phyloP scores from a whole-genome alignment of 1,140 invertebrate species.

The Diorhabda carinulata region DNA sequence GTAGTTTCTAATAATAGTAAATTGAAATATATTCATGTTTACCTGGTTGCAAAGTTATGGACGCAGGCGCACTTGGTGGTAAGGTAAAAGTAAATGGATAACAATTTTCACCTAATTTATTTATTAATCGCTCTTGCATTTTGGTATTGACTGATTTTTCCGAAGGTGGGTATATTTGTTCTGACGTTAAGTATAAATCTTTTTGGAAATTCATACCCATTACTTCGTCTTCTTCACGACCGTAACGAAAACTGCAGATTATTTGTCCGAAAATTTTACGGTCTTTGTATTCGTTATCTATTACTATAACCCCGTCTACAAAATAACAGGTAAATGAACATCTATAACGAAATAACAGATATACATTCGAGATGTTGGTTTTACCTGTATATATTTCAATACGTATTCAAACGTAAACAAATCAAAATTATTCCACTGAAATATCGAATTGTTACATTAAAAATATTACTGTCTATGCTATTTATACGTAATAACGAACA shows the following conservation, averaged over 20 bases:
- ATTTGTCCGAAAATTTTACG: slow-evolving; percentile 90
- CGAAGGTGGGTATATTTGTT: slow-evolving; percentile 77
- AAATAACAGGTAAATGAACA: neutral
- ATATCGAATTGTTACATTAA: no score
- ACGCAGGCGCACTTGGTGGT: slow-evolving; percentile 78
- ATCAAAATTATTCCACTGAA: no score
- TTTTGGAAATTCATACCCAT: slow-evolving; percentile 98
- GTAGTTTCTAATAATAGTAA: no score
- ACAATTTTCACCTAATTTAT: slow-evolving; percentile 88
- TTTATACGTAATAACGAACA: no score
- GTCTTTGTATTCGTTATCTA: slow-evolving; percentile 87
- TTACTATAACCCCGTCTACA: slow-evolving; percentile 86
- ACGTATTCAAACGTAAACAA: no score
- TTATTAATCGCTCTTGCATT: slow-evolving; percentile 79
- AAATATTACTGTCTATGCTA: no score
- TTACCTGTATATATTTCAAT: no score
- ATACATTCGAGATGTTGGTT: no score
- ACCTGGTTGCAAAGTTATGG: slow-evolving; percentile 77
- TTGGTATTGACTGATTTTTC: slow-evolving; percentile 59
- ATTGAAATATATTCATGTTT: neutral
- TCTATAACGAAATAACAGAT: no score
- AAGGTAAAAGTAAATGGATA: slow-evolving; percentile 86
- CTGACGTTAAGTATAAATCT: slow-evolving; percentile 85
- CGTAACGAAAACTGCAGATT: slow-evolving; percentile 95
- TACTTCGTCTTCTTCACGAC: slow-evolving; percentile 96